Base-by-base conservation (phyloP, 2,113 vertebrate genomes). In the Nibea albiflora region DNA sequence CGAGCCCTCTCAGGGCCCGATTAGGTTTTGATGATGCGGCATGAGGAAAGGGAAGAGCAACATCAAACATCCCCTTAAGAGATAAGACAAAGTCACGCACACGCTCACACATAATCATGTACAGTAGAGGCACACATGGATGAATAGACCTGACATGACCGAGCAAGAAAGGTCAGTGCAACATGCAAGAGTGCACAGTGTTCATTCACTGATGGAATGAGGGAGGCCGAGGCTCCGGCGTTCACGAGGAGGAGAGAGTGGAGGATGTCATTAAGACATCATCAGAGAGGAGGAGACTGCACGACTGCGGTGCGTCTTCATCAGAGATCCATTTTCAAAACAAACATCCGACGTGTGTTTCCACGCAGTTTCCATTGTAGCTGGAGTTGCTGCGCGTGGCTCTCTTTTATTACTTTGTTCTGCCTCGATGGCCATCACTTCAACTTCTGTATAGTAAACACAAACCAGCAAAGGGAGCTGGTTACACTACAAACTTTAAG, bases 371-470 rank as follows among this genome's bases (percentile, higher is more conserved):
- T 83, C n/a, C 35, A 12, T 14, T 44, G 26, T 1, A 60, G 39
- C 65, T 61, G 54, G 46, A 52, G 2, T 57, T 80, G 74, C 12
- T 62, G 15, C 1, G 15, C 4, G 46, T 57, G 20, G 9, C 49
- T 9, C 0, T 60, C 31, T 67, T 53, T 54, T 20, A 73, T 61
- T 12, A 3, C 42, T 46, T 20, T 78, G 86, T 49, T 44, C 62
- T 14, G 57, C 66, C 52, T 46, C 5, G 58, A 63, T 66, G 39
- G n/a, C 64, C 60, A 49, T 26, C 31, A 67, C 54, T 72, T 58
- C 44, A 61, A 28, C 1, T 9, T 60, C 0, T 89, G 83, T 84
- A 5, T 78, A 42, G 61, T 88, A 76, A 81, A 73, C 64, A 87
- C 63, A 57, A 11, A 65, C 65, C 65, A 67, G 83, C 72, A 81